phyloP scores from a whole-genome alignment of 2,113 vertebrate species.

The Arothron firmamentum region DNA sequence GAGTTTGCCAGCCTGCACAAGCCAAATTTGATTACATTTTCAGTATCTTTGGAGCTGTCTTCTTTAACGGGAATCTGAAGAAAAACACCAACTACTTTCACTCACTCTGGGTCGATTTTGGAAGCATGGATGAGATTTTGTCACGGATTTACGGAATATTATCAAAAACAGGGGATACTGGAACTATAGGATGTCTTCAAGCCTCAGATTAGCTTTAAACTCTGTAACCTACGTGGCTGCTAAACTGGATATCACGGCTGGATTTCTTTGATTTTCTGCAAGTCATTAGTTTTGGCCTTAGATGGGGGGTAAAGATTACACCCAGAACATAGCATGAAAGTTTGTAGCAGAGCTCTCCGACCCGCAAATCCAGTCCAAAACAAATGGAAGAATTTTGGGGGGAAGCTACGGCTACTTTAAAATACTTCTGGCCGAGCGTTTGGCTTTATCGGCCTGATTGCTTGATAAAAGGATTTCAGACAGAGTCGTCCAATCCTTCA shows the following conservation, averaged over 20 bases:
- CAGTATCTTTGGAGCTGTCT: too few species aligned
- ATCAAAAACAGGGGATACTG: constrained; percentile 51
- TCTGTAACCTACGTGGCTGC: constrained; percentile 42
- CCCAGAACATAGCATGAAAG: constrained; percentile 18
- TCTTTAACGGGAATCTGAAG: too few species aligned
- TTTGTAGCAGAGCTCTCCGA: constrained; percentile 6
- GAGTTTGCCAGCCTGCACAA: too few species aligned
- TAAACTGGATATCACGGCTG: constrained; percentile 33
- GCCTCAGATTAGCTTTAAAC: constrained; percentile 59
- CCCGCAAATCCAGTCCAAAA: constrained; percentile 10
- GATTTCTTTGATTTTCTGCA: constrained; percentile 36
- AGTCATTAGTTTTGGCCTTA: constrained; percentile 53
- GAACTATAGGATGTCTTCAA: constrained; percentile 42
- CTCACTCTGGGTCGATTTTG: too few species aligned
- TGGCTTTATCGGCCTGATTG: too few species aligned
- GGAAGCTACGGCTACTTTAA: constrained; percentile 8
- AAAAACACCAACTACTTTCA: too few species aligned
- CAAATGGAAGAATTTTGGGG: constrained; percentile 4
- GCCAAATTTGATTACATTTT: too few species aligned
- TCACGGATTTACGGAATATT: constrained; percentile 50
- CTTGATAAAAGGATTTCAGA: too few species aligned
- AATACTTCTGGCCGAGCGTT: constrained; percentile 1
- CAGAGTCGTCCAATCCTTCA: too few species aligned
- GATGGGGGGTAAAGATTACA: constrained; percentile 31
- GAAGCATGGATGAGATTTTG: constrained; percentile 33